Conservation (phyloP, 1,140 invertebrate genomes). For the Meloidogyne chitwoodi region DNA sequence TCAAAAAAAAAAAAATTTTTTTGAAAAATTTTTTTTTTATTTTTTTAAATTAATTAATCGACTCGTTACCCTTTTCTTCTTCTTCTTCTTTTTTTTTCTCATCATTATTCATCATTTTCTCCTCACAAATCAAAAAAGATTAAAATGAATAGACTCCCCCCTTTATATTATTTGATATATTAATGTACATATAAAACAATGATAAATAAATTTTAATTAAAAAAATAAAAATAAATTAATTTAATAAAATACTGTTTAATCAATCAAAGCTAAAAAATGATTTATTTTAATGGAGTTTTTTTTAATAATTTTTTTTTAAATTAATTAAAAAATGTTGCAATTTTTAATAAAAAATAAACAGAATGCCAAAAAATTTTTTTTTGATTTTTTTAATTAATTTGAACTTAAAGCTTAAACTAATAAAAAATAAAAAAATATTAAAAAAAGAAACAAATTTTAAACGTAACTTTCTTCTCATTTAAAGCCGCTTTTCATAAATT, state of each 20-base stretch:
- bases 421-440: background rate
- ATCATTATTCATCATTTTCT: conserved; percentile 7
- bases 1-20: no score
- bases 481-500: background rate
- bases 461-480: background rate
- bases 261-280: background rate
- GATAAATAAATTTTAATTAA: background rate
- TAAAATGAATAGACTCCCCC: background rate
- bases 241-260: background rate
- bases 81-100: background rate
- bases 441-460: background rate
- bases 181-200: background rate
- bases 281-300: background rate
- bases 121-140: background rate
- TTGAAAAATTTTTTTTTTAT: no score
- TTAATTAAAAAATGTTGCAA: no score
- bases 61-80: background rate
- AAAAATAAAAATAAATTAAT: background rate
- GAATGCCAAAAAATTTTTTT: no score
- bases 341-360: no score
- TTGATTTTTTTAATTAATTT: no score
- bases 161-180: conserved; percentile 8
- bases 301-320: background rate
- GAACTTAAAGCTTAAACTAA: no score
- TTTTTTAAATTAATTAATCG: conserved; percentile 2